Evolutionary conservation across 2,797 vertebrate genomes (phyloP).

Genomic region (Sarcophilus harrisii): DNA sequence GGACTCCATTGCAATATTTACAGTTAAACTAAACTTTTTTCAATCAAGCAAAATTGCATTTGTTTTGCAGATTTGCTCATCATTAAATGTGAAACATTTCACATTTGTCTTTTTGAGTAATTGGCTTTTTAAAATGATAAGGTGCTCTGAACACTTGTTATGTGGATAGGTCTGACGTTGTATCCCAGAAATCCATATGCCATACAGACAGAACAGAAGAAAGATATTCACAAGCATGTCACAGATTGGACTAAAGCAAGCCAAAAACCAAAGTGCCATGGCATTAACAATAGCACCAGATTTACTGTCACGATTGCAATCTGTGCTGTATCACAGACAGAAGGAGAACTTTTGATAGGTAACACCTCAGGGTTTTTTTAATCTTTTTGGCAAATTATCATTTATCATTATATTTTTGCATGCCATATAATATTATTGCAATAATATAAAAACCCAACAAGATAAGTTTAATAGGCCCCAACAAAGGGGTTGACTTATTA

Average conservation of each 20-base stretch:
- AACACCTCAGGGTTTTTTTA: conserved; percentile 92
- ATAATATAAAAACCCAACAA: conserved; percentile 77
- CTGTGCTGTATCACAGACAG: conserved; percentile 93
- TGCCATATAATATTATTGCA: conserved; percentile 91
- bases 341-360: conserved; percentile 93
- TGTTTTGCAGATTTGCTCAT: conserved; percentile 91
- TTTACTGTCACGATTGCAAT: conserved; percentile 94
- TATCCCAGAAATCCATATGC: conserved; percentile 94
- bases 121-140: conserved; percentile 93
- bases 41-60: conserved; percentile 89
- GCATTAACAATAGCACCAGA: conserved; percentile 94
- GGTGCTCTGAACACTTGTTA: conserved; percentile 93
- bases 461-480: conserved; percentile 81
- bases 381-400: conserved; percentile 93
- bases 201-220: conserved; percentile 93
- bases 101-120: conserved; percentile 93
- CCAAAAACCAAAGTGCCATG: conserved; percentile 94
- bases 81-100: conserved; percentile 93
- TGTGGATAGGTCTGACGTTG: conserved; percentile 92
- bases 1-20: conserved; percentile 91
- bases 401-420: conserved; percentile 92
- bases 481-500: conserved; percentile 82
- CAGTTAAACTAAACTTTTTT: conserved; percentile 90
- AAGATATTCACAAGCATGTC: conserved; percentile 93
- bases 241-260: conserved; percentile 93